Percentiles rank a stretch among this genome's conserved stretches.
Evolutionary conservation across 2,113 vertebrate species (phyloP).

Genomic region (Leptosomus discolor): DNA sequence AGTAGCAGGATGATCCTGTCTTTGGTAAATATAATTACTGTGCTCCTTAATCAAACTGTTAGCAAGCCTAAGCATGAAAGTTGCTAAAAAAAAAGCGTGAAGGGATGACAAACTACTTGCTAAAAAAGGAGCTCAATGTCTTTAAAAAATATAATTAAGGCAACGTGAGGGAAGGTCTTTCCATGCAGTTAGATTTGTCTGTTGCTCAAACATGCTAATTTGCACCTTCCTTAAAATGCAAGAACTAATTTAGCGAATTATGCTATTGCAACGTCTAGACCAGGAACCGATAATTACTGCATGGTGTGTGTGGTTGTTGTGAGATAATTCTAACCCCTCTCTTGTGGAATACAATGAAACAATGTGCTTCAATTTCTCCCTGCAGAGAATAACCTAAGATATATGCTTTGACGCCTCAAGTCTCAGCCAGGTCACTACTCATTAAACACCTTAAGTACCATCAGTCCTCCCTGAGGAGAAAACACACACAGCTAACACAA

Average conservation of each 20-base stretch:
- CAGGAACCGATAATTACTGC: neutral
- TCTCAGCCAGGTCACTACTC: neutral
- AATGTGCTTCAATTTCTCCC: neutral
- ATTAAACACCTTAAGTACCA: neutral
- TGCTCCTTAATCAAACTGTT: neutral
- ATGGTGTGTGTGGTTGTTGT: neutral
- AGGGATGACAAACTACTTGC: neutral
- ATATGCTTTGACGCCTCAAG: neutral
- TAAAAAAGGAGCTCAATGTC: neutral
- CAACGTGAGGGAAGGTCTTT: neutral
- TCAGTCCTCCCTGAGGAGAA: neutral
- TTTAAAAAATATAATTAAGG: neutral
- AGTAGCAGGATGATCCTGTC: neutral
- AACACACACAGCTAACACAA: neutral
- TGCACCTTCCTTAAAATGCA: slow-evolving; percentile 1
- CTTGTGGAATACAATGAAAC: neutral
- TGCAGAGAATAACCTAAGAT: neutral
- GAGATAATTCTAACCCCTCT: neutral
- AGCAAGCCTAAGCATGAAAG: neutral
- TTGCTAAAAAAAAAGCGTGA: neutral
- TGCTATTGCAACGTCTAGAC: neutral
- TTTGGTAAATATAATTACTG: neutral
- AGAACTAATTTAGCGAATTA: slow-evolving; percentile 23
- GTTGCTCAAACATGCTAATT: slow-evolving; percentile 1
- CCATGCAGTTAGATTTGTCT: neutral